A percentile compares a stretch with the other conserved stretches of the same genome.
These are phyloP conservation scores for Iphiclides podalirius DNA, from an alignment of 2,888 invertebrate species.

Conservation along the genomic window DNA sequence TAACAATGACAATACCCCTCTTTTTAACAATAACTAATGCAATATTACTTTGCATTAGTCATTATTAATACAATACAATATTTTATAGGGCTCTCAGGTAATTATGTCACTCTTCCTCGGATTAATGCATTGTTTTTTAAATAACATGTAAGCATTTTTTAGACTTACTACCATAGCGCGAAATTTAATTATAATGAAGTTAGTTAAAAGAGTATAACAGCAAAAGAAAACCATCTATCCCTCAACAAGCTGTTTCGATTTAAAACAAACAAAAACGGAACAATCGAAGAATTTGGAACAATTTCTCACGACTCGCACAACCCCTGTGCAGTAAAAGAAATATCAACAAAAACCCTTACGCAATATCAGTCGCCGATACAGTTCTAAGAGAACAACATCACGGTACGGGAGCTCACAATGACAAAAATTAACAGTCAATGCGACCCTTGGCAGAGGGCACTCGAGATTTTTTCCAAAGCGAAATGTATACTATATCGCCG, in stretches of 20 bases:
- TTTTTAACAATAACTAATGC: constrained; percentile 8
- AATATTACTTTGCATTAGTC: too few relatives aligned
- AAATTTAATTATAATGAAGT: too few relatives aligned
- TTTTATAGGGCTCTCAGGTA: too few relatives aligned
- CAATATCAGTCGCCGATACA: constrained; percentile 45
- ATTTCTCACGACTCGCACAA: constrained; percentile 70
- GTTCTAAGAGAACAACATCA: constrained; percentile 46
- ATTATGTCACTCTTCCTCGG: too few relatives aligned
- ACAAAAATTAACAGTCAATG: constrained; percentile 63
- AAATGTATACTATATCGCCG: constrained; percentile 73
- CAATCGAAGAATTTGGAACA: constrained; percentile 24
- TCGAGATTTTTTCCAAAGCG: constrained; percentile 64
- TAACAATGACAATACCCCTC: constrained; percentile 26
- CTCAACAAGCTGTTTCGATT: neutral
- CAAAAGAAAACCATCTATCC: too few relatives aligned
- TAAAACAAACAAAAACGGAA: neutral
- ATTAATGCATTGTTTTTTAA: too few relatives aligned
- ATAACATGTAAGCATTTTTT: too few relatives aligned
- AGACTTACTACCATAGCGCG: too few relatives aligned
- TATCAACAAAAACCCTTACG: constrained; percentile 47
- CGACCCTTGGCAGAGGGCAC: too few relatives aligned
- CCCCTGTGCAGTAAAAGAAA: constrained; percentile 44
- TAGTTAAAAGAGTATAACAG: too few relatives aligned
- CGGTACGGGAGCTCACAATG: constrained; percentile 58
- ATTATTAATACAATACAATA: too few relatives aligned